Base-by-base conservation (phyloP, 2,113 vertebrate genomes). In the Chaetura pelagica region DNA sequence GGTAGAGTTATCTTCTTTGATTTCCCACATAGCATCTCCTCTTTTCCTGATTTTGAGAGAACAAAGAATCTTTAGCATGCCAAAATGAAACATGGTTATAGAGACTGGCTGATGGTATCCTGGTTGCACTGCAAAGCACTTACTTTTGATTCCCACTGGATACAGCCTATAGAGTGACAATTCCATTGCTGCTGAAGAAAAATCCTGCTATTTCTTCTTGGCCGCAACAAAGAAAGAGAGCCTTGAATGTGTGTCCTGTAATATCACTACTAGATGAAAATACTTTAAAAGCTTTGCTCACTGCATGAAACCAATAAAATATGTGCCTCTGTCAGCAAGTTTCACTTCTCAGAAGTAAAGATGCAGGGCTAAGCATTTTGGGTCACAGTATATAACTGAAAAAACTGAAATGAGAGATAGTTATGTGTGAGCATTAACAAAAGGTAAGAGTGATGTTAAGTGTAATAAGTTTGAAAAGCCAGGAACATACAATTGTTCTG, bases 391-490 rank as follows among this genome's bases (percentile, higher is more conserved):
- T 22, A 34, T 29, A 77, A 84, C 38, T 44, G 52, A 67, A 90
- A 93, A 96, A 92, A 48, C 0, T 30, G 5, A 89, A 71, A 80
- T 90, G 71, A 83, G 55, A 54, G 18, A 74, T 35, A 77, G 84
- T 24, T 91, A 55, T 79, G 17, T 30, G 67, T 44, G 42, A 90
- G 21, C 38, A 63, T 66, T 90, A 88, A 27, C n/a, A 90, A 94
- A 92, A 85, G 55, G 67, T 75, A 84, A 94, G 66, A 81, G 44
- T 54, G 18, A 76, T 87, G 49, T 34, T 62, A 86, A 82, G 49
- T 89, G 61, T 78, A 96, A 49, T 85, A 93, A 84, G 61, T 83
- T 68, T 92, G 58, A 92, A 94, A 92, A 62, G 69, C 55, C 27
- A 84, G 91, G 71, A 94, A 76, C 84, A 90, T 30, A 58, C 35